phyloP scores from a whole-genome alignment of 2,797 vertebrate genomes.

The Phoxinus dragarum region DNA sequence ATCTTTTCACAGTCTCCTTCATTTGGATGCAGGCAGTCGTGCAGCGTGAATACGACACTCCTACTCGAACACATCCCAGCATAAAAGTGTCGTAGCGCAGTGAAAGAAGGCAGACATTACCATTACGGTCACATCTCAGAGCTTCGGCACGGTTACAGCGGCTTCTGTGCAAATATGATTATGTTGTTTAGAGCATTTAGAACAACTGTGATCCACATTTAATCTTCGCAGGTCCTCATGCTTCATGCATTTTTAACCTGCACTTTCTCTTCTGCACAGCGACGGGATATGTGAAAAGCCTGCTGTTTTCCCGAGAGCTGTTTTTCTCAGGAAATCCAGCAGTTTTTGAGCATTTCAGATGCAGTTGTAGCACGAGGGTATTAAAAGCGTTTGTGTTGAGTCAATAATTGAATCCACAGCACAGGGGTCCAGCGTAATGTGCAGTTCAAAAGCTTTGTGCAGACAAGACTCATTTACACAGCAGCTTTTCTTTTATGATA shows the following conservation, averaged over 20 bases:
- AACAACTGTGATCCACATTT: constrained; percentile 43
- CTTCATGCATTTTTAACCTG: constrained; percentile 24
- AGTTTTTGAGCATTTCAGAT: too few relatives aligned
- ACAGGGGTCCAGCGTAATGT: too few relatives aligned
- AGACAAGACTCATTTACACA: too few relatives aligned
- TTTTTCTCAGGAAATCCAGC: too few relatives aligned
- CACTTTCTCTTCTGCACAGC: not conserved
- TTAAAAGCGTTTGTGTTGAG: too few relatives aligned
- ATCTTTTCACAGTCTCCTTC: constrained; percentile 23
- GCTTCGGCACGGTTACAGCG: not conserved
- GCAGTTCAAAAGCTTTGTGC: too few relatives aligned
- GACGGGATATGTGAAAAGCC: not conserved
- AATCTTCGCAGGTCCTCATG: constrained; percentile 15
- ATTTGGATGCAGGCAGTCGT: constrained; percentile 16
- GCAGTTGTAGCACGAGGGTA: too few relatives aligned
- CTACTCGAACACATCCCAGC: not conserved
- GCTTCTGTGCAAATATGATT: constrained; percentile 26
- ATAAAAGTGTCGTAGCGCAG: not conserved
- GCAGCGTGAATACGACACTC: not conserved
- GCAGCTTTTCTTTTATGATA: too few relatives aligned
- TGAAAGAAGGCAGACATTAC: constrained; percentile 11
- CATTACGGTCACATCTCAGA: constrained; percentile 11
- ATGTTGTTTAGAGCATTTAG: constrained; percentile 28
- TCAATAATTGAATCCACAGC: too few relatives aligned
- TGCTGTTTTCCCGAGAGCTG: not conserved